Conservation (phyloP, 2,113 vertebrate genomes). For the Notarius lentiginosus region DNA sequence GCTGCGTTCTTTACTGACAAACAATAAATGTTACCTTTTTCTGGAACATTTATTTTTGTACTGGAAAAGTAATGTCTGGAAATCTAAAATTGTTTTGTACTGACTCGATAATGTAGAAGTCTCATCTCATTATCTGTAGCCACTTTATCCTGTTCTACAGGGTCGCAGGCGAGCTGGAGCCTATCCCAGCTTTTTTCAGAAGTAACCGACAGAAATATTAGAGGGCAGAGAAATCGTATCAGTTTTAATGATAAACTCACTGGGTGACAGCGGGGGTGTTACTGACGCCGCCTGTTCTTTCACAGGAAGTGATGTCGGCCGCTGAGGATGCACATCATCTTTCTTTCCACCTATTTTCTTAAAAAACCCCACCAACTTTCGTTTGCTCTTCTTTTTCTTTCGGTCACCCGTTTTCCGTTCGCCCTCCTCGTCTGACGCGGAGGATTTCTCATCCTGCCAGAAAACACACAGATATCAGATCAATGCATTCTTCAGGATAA, state of each 20-base stretch:
- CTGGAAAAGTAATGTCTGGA: too few species aligned
- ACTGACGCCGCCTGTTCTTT: accelerated
- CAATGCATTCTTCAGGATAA: not conserved
- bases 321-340: conserved; percentile 12
- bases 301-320: conserved; percentile 14
- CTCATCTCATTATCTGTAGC: too few species aligned
- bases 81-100: too few species aligned
- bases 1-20: too few species aligned
- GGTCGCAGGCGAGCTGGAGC: too few species aligned
- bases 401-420: conserved; percentile 56
- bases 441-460: conserved; percentile 40
- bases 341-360: conserved; percentile 55
- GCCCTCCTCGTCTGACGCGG: conserved; percentile 65
- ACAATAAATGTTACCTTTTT: too few species aligned
- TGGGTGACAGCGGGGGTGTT: conserved; percentile 44
- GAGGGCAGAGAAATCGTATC: too few species aligned
- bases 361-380: conserved; percentile 58
- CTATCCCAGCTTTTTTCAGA: not conserved
- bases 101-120: too few species aligned
- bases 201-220: not conserved
- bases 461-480: not conserved
- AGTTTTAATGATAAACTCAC: conserved; percentile 53
- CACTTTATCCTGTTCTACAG: too few species aligned
- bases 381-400: conserved; percentile 58
- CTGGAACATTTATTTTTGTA: too few species aligned